phyloP scores from a whole-genome alignment of 2,797 vertebrate genomes.

The Stomatorhinus walkeri region DNA sequence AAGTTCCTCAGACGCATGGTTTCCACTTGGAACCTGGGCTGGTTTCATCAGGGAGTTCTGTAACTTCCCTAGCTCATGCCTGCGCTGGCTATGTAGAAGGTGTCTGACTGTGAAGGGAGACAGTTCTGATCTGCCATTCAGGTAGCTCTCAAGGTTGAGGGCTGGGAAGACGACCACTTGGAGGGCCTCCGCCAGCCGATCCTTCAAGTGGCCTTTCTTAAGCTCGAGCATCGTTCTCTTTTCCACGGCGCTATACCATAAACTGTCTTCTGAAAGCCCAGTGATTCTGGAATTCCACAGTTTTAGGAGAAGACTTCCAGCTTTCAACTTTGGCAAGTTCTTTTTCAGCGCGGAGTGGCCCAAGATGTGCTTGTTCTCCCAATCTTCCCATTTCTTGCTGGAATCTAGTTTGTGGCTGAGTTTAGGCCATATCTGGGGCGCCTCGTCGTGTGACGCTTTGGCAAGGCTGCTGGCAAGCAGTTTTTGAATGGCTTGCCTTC shows the following conservation, averaged over 20 bases:
- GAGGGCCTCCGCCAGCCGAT: constrained; percentile 47
- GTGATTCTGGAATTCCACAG: constrained; percentile 36
- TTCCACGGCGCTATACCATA: constrained; percentile 55
- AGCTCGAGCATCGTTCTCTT: constrained; percentile 45
- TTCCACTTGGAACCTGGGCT: constrained; percentile 33
- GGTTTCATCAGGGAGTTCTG: constrained; percentile 54
- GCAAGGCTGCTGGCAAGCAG: constrained; percentile 60
- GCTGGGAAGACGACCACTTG: constrained; percentile 53
- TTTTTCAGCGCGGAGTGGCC: constrained; percentile 3
- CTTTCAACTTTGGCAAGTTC: constrained; percentile 44
- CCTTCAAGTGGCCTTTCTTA: constrained; percentile 40
- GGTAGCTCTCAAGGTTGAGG: constrained; percentile 65
- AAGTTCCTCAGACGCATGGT: constrained; percentile 18
- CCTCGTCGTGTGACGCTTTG: constrained; percentile 58
- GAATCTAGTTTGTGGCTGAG: constrained; percentile 33
- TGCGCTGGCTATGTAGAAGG: constrained; percentile 49
- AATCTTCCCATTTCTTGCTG: constrained; percentile 39
- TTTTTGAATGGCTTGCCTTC: constrained; percentile 56
- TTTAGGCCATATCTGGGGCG: constrained; percentile 52
- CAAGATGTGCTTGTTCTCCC: constrained; percentile 31
- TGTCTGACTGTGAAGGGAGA: constrained; percentile 53
- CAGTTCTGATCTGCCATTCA: constrained; percentile 61
- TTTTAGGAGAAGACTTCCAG: constrained; percentile 21
- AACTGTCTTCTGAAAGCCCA: constrained; percentile 37
- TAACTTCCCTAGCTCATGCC: constrained; percentile 53